Percentiles rank a stretch among this genome's conserved stretches.
phyloP scores from a whole-genome alignment of 2,888 invertebrate genomes.

The Caenorhabditis panamensis region DNA sequence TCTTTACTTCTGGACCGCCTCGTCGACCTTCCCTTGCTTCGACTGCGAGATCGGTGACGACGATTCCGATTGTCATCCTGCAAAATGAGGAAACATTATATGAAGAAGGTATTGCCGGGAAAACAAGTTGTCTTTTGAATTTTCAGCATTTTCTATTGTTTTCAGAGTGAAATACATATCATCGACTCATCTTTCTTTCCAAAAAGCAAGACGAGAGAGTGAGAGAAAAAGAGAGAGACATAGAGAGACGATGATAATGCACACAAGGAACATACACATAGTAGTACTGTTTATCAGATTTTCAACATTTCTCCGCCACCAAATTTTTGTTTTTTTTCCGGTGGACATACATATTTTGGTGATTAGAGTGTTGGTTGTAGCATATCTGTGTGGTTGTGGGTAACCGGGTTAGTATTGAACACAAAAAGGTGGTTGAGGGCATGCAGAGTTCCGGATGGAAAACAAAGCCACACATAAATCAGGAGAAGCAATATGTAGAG shows the following conservation, averaged over 20 bases:
- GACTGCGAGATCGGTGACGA: constrained; percentile 27
- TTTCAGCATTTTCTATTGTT: constrained; percentile 12
- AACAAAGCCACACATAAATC: constrained; percentile 26
- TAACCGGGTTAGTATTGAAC: constrained; percentile 8
- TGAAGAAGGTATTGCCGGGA: background rate
- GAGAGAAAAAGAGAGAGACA: constrained; percentile 35
- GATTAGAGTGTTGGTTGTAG: constrained; percentile 8
- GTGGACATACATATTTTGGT: background rate
- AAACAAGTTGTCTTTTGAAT: background rate
- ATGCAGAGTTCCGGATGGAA: constrained; percentile 23
- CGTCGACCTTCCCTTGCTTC: constrained; percentile 30
- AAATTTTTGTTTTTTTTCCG: background rate
- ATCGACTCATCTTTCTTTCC: constrained; percentile 14
- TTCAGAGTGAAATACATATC: constrained; percentile 8
- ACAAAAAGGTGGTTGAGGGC: constrained; percentile 41
- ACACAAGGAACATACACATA: constrained; percentile 57
- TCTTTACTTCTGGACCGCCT: constrained; percentile 51
- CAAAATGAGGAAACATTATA: constrained; percentile 9
- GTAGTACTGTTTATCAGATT: constrained; percentile 42
- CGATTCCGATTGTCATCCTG: constrained; percentile 52
- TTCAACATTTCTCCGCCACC: constrained; percentile 8
- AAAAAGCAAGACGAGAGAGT: constrained; percentile 25
- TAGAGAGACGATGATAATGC: constrained; percentile 43
- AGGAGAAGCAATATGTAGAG: background rate
- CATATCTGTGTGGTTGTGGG: constrained; percentile 3